A percentile compares a stretch with the other conserved stretches of the same genome.
Conservation (phyloP, 2,113 vertebrate species). For the Indri indri region DNA sequence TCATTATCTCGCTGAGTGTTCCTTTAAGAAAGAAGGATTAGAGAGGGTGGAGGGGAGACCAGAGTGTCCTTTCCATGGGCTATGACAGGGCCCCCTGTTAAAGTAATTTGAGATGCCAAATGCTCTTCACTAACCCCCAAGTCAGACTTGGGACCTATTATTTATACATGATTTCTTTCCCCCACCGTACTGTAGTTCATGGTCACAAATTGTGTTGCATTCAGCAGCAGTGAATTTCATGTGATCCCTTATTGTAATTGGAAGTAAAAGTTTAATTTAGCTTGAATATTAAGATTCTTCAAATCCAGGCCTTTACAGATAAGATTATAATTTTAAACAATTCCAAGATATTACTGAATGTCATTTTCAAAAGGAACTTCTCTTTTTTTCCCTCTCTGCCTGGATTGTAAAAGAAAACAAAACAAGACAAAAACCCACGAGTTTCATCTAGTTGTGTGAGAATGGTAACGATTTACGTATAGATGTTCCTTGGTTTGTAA, state of each 20-base stretch:
- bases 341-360: neutral
- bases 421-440: neutral
- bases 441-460: neutral
- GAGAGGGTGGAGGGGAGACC: constrained; percentile 77
- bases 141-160: neutral
- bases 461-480: neutral
- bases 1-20: constrained; percentile 94
- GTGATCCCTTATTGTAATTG: neutral
- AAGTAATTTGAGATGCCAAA: constrained; percentile 48
- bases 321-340: constrained; percentile 9
- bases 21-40: constrained; percentile 88
- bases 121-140: neutral
- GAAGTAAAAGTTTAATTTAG: constrained; percentile 9
- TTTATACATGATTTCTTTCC: neutral
- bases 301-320: neutral
- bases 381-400: neutral
- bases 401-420: neutral
- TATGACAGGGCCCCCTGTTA: constrained; percentile 51
- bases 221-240: neutral
- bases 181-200: neutral
- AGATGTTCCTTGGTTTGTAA: neutral
- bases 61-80: constrained; percentile 76
- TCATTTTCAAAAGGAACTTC: neutral
- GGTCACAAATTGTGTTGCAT: neutral
- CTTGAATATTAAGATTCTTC: neutral